These are phyloP conservation scores for Synanthedon tipuliformis DNA, from an alignment of 2,888 invertebrate genomes.

Conservation along the genomic window DNA sequence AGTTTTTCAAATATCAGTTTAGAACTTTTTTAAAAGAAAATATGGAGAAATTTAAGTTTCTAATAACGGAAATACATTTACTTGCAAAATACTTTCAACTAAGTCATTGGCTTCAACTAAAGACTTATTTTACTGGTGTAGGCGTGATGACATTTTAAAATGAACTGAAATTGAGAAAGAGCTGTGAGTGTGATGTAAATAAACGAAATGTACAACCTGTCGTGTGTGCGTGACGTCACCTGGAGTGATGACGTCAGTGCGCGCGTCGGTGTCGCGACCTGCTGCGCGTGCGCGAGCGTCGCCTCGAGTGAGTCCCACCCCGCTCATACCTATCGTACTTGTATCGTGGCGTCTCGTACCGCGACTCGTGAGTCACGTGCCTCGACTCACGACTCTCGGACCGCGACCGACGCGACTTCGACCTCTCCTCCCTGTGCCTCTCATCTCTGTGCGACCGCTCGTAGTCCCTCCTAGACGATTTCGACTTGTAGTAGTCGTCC, in stretches of 20 bases:
- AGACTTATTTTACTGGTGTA: too few relatives aligned
- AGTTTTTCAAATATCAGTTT: too few relatives aligned
- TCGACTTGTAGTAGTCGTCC: conserved; percentile 39
- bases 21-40: too few relatives aligned
- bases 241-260: conserved; percentile 33
- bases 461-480: conserved; percentile 39
- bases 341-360: conserved; percentile 31
- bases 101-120: too few relatives aligned
- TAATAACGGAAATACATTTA: too few relatives aligned
- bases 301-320: conserved; percentile 50
- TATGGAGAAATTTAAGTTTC: too few relatives aligned
- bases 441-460: conserved; percentile 33
- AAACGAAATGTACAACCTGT: conserved; percentile 53
- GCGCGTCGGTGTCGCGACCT: conserved; percentile 43
- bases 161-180: not conserved
- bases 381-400: conserved; percentile 21
- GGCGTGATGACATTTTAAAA: too few relatives aligned
- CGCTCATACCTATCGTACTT: conserved; percentile 61
- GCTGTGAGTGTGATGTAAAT: conserved; percentile 1
- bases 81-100: too few relatives aligned
- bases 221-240: conserved; percentile 29
- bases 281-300: conserved; percentile 47
- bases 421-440: conserved; percentile 35
- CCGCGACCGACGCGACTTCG: conserved; percentile 24
- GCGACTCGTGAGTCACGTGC: not conserved